Evolutionary conservation across 2,113 vertebrate species (phyloP), one percentile per base, ranked within the genome.

Genomic region (Crotalus helleri): DNA sequence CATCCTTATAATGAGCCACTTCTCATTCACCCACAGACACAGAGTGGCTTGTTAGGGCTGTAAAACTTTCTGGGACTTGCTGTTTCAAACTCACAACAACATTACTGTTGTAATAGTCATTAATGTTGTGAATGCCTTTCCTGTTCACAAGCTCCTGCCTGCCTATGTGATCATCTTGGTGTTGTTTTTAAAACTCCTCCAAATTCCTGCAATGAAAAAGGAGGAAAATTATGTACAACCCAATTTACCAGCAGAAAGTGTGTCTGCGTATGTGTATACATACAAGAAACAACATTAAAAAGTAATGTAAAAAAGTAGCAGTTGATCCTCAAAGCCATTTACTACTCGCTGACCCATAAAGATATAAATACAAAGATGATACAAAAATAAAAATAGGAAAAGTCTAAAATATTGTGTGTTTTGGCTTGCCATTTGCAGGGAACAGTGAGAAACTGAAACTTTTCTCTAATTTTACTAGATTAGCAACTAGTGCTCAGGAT

Each of bases 121-220:
- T 90, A 29, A 3, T 26, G 11, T 46, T 85, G 29, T 58, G 2
- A 0, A n/a, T 81, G 49, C 0, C 46, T 81, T 92, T 1, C 13
- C 15, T 58, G 24, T 91, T 81, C 93, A 92, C 92, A 88, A 58
- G 1, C 5, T 92, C 93, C 8, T 88, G 74, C 69, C 86, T 89
- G 4, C 69, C 26, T 51, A 88, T 69, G 61, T 85, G 15, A 15
- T 69, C 2, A 15, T 33, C 74, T 90, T 93, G 49, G 88, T 2
- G 49, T 29, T 53, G n/a, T 90, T 91, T 91, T 91, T 19, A 59
- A 87, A 59, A 92, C 74, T 33, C 49, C 85, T 90, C 33, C 39
- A 15, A 23, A 2, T 61, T 39, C 87, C 92, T 24, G 2, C 88
- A 93, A 59, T 54, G 46, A 92, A 59, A 91, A 86, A 54, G 64